phyloP scores from a whole-genome alignment of 2,888 invertebrate species.

The Caenorhabditis becei region DNA sequence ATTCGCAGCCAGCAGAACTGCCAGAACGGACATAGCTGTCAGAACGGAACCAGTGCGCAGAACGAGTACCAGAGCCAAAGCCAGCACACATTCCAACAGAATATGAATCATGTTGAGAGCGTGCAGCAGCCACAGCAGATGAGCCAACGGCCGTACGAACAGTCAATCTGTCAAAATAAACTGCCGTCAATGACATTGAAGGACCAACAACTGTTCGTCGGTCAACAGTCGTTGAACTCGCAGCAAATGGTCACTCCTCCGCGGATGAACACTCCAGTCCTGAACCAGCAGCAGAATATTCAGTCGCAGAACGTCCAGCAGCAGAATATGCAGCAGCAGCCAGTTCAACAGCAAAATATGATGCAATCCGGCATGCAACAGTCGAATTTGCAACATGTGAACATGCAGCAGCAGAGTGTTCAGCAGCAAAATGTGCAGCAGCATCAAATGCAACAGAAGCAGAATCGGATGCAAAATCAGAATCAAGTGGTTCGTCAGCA shows the following conservation, averaged over 20 bases:
- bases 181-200: conserved; percentile 23
- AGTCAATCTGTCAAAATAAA: conserved; percentile 30
- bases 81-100: conserved; percentile 1
- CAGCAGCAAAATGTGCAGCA: not conserved
- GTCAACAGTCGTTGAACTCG: conserved; percentile 27
- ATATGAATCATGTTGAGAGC: not conserved
- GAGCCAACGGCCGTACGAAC: conserved; percentile 33
- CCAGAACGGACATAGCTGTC: not conserved
- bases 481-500: not conserved
- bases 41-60: not conserved
- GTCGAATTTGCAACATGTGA: not conserved
- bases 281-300: conserved; percentile 1
- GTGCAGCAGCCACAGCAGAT: conserved; percentile 16
- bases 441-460: not conserved
- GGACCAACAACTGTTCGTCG: conserved; percentile 34
- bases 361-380: not conserved
- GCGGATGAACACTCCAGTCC: conserved; percentile 33
- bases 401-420: not conserved
- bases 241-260: conserved; percentile 20
- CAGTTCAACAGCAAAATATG: not conserved
- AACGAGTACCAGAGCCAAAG: conserved; percentile 1
- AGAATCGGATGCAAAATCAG: not conserved
- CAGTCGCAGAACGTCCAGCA: conserved; percentile 19
- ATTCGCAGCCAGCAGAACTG: not conserved
- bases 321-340: not conserved